Conservation (phyloP, 2,888 invertebrate species). For the Sepiola atlantica region DNA sequence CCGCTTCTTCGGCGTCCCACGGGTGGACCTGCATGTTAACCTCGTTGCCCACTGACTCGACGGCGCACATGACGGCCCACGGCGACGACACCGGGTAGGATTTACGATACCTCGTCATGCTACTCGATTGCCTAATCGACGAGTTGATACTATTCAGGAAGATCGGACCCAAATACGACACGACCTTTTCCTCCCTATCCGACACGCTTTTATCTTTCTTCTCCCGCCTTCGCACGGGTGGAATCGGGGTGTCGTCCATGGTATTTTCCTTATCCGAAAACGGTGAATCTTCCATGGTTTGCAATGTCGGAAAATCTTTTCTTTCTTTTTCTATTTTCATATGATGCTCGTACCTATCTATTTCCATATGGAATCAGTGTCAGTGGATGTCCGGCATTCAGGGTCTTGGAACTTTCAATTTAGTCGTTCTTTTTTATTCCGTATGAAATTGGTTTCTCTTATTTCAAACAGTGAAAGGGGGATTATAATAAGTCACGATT, state of each 20-base stretch:
- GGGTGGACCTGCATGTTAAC: not conserved
- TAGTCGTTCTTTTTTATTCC: not conserved
- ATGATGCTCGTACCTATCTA: not conserved
- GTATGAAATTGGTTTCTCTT: not conserved
- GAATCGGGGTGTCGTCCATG: not conserved
- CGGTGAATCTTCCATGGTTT: not conserved
- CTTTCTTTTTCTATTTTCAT: not conserved
- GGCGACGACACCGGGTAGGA: not conserved
- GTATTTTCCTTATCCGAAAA: not conserved
- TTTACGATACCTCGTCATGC: not conserved
- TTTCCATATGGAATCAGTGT: not conserved
- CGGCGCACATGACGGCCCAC: conserved; percentile 21
- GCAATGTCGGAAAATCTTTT: not conserved
- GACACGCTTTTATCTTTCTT: not conserved
- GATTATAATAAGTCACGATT: not conserved
- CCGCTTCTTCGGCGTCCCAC: not conserved
- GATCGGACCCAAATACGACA: conserved; percentile 23
- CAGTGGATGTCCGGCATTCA: not conserved
- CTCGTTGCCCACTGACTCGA: not conserved
- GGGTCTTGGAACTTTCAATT: not conserved
- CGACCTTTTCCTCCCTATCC: not conserved
- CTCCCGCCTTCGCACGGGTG: not conserved
- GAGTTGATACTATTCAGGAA: conserved; percentile 19
- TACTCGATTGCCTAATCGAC: not conserved
- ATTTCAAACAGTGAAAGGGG: not conserved